Conservation (phyloP, 2,113 vertebrate species). For the Otus sunia region DNA sequence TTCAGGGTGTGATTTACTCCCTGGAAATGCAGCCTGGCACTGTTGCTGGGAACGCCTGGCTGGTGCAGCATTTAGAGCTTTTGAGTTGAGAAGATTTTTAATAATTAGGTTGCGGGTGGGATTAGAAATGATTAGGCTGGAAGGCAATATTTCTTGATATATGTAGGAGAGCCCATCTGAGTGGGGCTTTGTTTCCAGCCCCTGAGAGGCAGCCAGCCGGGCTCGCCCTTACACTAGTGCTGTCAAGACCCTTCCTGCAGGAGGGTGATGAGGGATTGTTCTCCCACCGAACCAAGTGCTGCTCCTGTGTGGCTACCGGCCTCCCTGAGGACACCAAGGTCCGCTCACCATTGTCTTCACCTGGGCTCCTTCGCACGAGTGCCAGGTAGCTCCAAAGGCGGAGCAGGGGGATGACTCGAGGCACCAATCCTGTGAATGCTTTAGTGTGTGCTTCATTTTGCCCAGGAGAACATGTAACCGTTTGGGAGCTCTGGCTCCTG, state of each 20-base stretch:
- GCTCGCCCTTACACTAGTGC: background rate
- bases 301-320: background rate
- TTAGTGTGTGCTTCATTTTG: background rate
- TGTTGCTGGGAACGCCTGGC: background rate
- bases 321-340: background rate
- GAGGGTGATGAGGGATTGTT: accelerated
- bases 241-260: background rate
- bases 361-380: background rate
- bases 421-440: accelerated
- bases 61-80: background rate
- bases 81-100: background rate
- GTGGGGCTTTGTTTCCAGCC: background rate
- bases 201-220: accelerated
- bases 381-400: background rate
- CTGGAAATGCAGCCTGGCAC: background rate
- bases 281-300: accelerated
- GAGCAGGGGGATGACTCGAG: background rate
- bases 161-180: background rate
- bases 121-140: background rate
- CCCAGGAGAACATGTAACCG: accelerated
- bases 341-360: accelerated
- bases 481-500: background rate
- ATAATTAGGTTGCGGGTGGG: background rate
- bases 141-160: background rate
- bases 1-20: background rate